These are phyloP conservation scores for Taeniopygia guttata DNA, from an alignment of 2,797 vertebrate species.

Conservation along the genomic window DNA sequence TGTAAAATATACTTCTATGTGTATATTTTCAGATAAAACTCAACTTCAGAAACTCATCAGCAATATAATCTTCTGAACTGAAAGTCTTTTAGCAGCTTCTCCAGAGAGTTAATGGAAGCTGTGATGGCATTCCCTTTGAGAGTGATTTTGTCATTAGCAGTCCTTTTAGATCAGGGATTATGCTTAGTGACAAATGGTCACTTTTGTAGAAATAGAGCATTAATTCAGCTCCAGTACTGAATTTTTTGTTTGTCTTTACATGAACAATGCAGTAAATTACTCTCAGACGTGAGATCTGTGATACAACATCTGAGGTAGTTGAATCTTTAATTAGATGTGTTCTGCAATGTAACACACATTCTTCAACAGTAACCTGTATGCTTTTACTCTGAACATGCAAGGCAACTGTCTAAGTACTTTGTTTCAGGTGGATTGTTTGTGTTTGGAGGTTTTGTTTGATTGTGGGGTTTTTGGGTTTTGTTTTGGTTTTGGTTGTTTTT, in stretches of 20 bases:
- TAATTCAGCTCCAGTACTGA: neutral
- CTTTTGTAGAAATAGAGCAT: neutral
- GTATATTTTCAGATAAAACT: neutral
- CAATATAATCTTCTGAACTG: neutral
- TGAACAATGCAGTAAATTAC: neutral
- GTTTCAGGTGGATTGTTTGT: neutral
- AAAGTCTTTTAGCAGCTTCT: neutral
- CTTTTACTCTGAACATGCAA: neutral
- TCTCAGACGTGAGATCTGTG: neutral
- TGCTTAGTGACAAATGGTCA: neutral
- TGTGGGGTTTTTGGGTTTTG: neutral
- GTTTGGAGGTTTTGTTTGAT: neutral
- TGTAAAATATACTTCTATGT: neutral
- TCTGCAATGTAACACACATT: neutral
- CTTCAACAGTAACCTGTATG: neutral
- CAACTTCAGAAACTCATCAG: neutral
- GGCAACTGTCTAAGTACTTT: neutral
- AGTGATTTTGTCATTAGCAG: neutral
- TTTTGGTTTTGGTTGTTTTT: too few species aligned
- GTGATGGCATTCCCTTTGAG: neutral
- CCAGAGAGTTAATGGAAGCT: neutral
- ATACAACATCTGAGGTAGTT: neutral
- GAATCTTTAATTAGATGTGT: neutral
- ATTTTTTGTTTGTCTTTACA: constrained; percentile 10
- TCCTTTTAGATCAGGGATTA: neutral